phyloP scores from a whole-genome alignment of 2,888 invertebrate genomes.

The Macroteleia sp. region DNA sequence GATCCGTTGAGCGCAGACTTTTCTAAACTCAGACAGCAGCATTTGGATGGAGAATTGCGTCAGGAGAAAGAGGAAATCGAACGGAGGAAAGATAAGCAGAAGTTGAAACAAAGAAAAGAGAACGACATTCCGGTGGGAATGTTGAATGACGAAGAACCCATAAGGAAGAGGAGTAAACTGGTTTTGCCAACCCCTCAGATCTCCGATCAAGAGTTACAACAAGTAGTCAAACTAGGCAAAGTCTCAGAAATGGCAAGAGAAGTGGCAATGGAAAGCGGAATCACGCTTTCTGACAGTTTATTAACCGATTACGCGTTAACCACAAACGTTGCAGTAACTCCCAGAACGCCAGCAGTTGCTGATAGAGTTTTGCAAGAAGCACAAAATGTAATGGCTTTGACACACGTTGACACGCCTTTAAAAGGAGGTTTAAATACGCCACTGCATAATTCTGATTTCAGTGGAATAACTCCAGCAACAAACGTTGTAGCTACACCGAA shows the following conservation, averaged over 20 bases:
- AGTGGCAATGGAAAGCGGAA: slow-evolving; percentile 91
- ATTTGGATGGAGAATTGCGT: slow-evolving; percentile 95
- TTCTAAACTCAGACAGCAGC: slow-evolving; percentile 94
- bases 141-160: slow-evolving; percentile 94
- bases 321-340: slow-evolving; percentile 88
- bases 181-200: slow-evolving; percentile 99
- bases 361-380: slow-evolving; percentile 96
- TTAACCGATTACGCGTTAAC: slow-evolving; percentile 94
- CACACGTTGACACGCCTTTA: slow-evolving; percentile 98
- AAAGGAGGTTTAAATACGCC: slow-evolving; percentile 98
- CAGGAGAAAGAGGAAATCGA: slow-evolving; percentile 97
- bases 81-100: slow-evolving; percentile 97
- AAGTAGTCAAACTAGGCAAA: slow-evolving; percentile 96
- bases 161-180: slow-evolving; percentile 96
- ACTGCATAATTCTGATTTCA: slow-evolving; percentile 94
- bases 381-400: slow-evolving; percentile 98
- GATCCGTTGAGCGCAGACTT: slow-evolving; percentile 96
- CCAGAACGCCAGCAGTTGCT: slow-evolving; percentile 94
- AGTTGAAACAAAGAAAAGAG: slow-evolving; percentile 97
- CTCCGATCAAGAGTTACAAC: slow-evolving; percentile 94
- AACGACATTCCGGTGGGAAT: slow-evolving; percentile 97
- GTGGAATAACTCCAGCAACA: slow-evolving; percentile 90
- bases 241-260: slow-evolving; percentile 96
- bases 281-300: slow-evolving; percentile 92
- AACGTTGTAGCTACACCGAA: slow-evolving; percentile 93